Base-by-base conservation (phyloP, 1,140 invertebrate species). In the Zaprionus camerounensis region DNA sequence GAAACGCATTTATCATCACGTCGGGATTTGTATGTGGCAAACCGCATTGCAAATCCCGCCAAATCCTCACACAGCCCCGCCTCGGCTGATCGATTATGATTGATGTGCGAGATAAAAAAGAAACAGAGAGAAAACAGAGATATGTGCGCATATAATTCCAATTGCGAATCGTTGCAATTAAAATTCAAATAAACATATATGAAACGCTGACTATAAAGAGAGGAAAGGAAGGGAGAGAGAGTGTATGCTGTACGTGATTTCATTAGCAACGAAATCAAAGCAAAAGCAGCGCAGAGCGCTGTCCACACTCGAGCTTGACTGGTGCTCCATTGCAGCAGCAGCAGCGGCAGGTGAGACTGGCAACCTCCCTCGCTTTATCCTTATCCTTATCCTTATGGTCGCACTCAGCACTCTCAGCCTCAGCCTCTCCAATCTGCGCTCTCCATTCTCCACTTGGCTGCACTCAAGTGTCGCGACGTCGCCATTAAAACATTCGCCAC, bases 401-500 rank as follows among this genome's bases (percentile, higher is more conserved):
- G 36, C 67, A 69, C 67, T 69, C 67, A 53, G 38, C 20, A 20
- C 17, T 17, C 46, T 51, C 46, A 20, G 3, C 46, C 41, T 44
- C 26, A 12, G 51, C 34, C 38, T 36, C 53, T 72, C 36, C 31
- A 55, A 6, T 49, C 41, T 62, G 34, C 34, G 49, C 53, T 58
- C 73, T 70, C 22, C 51, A 28, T 28, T 65, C 63, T 66, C 24
- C 68, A 76, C 69, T 72, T 76, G 69, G 63, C 74, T 90, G 85
- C 84, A 90, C 81, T 84, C 81, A 64, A 90, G 85, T 84, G 84
- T 75, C 83, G 81, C 85, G 81, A 68, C 78, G 84, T 73, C 80
- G 83, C 82, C 83, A 86, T 86, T 86, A 86, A 87, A 80, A 82
- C 80, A 87, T 86, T 86, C 82, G 82, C 82, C 79, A 85, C 82